These are phyloP conservation scores for Periophthalmus magnuspinnatus DNA, from an alignment of 2,797 vertebrate genomes.

Conservation along the genomic window DNA sequence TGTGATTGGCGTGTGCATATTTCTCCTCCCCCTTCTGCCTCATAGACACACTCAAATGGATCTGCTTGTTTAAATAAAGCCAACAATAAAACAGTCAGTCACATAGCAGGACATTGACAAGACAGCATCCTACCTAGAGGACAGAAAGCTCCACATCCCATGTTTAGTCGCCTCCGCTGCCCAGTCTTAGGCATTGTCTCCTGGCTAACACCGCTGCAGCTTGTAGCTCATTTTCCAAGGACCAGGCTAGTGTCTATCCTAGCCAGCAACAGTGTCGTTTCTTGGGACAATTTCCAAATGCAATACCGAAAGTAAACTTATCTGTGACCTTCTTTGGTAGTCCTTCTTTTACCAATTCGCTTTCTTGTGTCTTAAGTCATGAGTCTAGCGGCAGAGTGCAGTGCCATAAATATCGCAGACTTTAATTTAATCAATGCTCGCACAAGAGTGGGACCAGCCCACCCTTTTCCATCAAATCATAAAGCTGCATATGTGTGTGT, in stretches of 20 bases:
- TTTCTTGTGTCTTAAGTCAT: constrained; percentile 20
- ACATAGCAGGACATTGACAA: background rate
- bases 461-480: constrained; percentile 80
- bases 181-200: constrained; percentile 55
- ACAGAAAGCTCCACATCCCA: constrained; percentile 90
- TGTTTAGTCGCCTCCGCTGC: constrained; percentile 69
- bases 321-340: constrained; percentile 13
- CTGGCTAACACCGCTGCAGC: constrained; percentile 39
- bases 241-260: constrained; percentile 21
- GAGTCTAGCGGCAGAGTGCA: background rate
- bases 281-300: constrained; percentile 19
- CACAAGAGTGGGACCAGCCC: constrained; percentile 69
- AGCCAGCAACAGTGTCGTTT: constrained; percentile 13
- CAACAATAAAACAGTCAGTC: constrained; percentile 18
- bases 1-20: background rate
- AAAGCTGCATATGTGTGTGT: constrained; percentile 18
- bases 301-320: background rate
- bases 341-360: constrained; percentile 21
- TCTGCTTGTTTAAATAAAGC: constrained; percentile 17
- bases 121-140: constrained; percentile 79
- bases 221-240: constrained; percentile 38
- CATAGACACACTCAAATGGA: constrained; percentile 15
- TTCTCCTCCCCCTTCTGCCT: constrained; percentile 23
- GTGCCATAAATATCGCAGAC: constrained; percentile 57
- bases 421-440: constrained; percentile 85